These are phyloP conservation scores for Rhynchonema sp. DNA, from an alignment of 2,888 invertebrate genomes.

Conservation along the genomic window DNA sequence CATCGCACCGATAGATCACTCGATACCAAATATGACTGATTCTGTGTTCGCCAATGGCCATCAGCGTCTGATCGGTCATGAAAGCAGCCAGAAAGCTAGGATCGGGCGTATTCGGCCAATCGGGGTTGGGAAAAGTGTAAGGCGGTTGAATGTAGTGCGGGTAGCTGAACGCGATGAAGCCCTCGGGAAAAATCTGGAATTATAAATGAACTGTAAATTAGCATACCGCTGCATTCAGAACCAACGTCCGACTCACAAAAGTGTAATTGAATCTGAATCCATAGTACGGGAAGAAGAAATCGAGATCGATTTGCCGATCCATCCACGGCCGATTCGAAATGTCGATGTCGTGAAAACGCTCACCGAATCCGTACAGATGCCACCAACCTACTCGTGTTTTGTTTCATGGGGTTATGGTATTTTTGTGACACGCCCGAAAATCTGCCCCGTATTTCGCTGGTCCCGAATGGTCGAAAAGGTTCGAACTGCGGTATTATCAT, in stretches of 20 bases:
- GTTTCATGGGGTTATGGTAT: no score
- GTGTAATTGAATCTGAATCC: slow-evolving; percentile 18
- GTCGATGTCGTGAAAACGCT: slow-evolving; percentile 12
- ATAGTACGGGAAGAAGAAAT: slow-evolving; percentile 15
- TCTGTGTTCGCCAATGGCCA: slow-evolving; percentile 18
- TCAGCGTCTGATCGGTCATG: no score
- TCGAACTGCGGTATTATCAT: no score
- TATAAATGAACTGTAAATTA: no score
- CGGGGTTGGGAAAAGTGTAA: slow-evolving; percentile 17
- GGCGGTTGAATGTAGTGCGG: slow-evolving; percentile 19
- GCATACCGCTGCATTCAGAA: no score
- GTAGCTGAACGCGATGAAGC: no score
- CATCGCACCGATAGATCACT: no score
- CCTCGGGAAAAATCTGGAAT: slow-evolving; percentile 18
- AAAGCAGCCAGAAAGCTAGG: slow-evolving; percentile 13
- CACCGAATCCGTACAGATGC: slow-evolving; percentile 18
- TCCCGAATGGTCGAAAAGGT: no score
- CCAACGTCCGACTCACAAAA: slow-evolving; percentile 13
- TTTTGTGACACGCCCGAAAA: no score
- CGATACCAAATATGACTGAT: slow-evolving; percentile 19
- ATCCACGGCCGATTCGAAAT: slow-evolving; percentile 14
- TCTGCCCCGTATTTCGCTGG: no score
- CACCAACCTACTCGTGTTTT: slow-evolving; percentile 17
- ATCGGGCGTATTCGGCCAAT: slow-evolving; percentile 15
- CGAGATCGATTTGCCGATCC: slow-evolving; percentile 16